These are phyloP conservation scores for Hyppa rectilinea DNA, from an alignment of 2,888 invertebrate genomes.

Conservation along the genomic window DNA sequence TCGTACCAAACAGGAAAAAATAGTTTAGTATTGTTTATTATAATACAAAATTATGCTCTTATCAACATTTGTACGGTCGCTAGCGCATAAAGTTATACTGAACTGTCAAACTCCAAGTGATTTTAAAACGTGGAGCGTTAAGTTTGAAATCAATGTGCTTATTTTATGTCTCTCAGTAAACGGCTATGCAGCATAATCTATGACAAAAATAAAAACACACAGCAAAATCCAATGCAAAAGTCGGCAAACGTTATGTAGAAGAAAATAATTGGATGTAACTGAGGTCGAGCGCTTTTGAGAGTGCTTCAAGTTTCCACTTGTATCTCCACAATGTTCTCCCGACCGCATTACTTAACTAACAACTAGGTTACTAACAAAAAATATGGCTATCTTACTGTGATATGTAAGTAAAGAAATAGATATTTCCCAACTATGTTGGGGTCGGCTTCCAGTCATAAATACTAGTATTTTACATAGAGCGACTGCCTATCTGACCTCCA, in stretches of 20 bases:
- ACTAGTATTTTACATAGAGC: too few relatives aligned
- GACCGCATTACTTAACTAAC: conserved; percentile 36
- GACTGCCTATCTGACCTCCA: too few relatives aligned
- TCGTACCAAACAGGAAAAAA: too few relatives aligned
- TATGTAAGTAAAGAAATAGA: not conserved
- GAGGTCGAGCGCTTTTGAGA: conserved; percentile 31
- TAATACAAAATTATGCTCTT: too few relatives aligned
- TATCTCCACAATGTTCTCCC: conserved; percentile 26
- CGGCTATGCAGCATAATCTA: not conserved
- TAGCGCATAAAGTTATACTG: too few relatives aligned
- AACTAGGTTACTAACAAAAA: conserved; percentile 35
- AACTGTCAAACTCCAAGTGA: too few relatives aligned
- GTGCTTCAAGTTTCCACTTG: conserved; percentile 45
- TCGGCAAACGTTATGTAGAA: conserved; percentile 22
- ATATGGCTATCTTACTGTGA: conserved; percentile 23
- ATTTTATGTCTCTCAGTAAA: not conserved
- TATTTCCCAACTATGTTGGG: too few relatives aligned
- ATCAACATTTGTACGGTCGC: too few relatives aligned
- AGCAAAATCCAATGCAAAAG: conserved; percentile 4
- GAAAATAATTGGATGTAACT: conserved; percentile 59
- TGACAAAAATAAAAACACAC: not conserved
- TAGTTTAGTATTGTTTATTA: too few relatives aligned
- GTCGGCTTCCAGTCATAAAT: too few relatives aligned
- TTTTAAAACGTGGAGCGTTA: too few relatives aligned
- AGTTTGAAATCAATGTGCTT: too few relatives aligned